phyloP scores from a whole-genome alignment of 2,797 vertebrate species.

The Hemibagrus guttatus region DNA sequence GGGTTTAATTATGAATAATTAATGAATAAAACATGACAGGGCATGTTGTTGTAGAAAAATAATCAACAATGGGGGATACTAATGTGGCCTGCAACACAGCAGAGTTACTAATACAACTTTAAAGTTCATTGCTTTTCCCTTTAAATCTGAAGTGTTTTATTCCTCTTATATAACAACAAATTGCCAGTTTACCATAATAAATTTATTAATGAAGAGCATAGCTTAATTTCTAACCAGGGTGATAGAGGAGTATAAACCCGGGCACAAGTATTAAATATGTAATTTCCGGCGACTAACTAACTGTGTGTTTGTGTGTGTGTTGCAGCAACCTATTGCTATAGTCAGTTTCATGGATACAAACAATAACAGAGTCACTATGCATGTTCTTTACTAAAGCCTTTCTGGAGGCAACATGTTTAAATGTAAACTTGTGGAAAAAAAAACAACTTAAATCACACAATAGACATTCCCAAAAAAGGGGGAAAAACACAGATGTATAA shows the following conservation, averaged over 20 bases:
- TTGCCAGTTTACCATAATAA: not conserved
- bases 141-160: not conserved
- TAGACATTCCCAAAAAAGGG: not conserved
- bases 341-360: not conserved
- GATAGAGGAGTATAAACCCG: too few species aligned
- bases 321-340: not conserved
- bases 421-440: not conserved
- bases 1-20: not conserved
- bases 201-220: too few species aligned
- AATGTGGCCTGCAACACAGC: not conserved
- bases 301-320: not conserved
- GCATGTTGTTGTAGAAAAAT: not conserved
- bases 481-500: not conserved
- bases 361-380: not conserved
- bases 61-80: not conserved
- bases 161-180: not conserved
- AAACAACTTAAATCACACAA: not conserved
- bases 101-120: not conserved
- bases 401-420: not conserved
- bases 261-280: not conserved
- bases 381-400: not conserved
- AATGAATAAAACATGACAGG: not conserved
- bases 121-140: not conserved
- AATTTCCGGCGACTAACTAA: not conserved
- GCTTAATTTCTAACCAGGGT: not conserved